Conservation (phyloP, 1,140 invertebrate genomes). For the Oppia nitens region DNA sequence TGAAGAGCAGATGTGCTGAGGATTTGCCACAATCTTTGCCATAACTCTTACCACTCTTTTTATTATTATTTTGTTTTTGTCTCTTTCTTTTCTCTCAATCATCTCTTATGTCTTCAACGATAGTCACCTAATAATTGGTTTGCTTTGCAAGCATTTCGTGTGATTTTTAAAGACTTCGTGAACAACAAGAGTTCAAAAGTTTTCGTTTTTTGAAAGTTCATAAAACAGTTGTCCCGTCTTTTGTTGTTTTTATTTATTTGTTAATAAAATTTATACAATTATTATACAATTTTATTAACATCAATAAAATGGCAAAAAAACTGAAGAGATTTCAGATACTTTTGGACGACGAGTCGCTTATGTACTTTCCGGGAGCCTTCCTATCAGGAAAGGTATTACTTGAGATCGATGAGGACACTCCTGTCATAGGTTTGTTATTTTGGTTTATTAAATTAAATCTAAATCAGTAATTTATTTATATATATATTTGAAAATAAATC, state of each 20-base stretch:
- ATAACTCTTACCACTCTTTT: too few species aligned
- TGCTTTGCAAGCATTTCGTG: too few species aligned
- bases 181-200: too few species aligned
- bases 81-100: not conserved
- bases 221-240: too few species aligned
- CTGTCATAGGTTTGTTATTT: slow-evolving; percentile 61
- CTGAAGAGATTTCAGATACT: slow-evolving; percentile 79
- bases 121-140: not conserved
- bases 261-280: too few species aligned
- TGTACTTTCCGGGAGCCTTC: slow-evolving; percentile 79
- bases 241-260: too few species aligned
- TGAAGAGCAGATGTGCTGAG: too few species aligned
- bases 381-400: slow-evolving; percentile 74
- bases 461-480: not conserved
- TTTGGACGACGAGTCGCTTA: slow-evolving; percentile 76
- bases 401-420: slow-evolving; percentile 78
- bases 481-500: slow-evolving; percentile 9
- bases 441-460: not conserved
- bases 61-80: too few species aligned
- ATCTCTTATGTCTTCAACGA: not conserved
- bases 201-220: too few species aligned
- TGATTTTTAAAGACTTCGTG: too few species aligned
- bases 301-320: slow-evolving; percentile 35
- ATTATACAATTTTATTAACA: too few species aligned
- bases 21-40: too few species aligned